These are phyloP conservation scores for Echinometra lucunter DNA, from an alignment of 53 echinoderm and acorn worm genomes.

Conservation along the genomic window DNA sequence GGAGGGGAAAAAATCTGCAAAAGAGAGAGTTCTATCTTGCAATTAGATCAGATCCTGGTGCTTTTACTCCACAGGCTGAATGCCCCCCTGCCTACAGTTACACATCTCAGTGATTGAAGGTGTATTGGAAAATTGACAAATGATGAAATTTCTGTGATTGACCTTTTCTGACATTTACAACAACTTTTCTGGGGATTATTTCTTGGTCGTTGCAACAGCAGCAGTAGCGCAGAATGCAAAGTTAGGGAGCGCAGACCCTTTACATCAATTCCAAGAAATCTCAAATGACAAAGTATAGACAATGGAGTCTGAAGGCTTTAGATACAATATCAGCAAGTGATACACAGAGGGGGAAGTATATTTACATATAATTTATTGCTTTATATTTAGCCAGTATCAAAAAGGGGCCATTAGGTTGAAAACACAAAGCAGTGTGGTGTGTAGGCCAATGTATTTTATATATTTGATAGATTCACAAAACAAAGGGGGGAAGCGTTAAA, in stretches of 20 bases:
- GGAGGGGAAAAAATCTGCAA: neutral
- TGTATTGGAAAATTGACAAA: slow-evolving; percentile 40
- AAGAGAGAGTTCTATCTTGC: neutral
- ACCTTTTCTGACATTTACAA: slow-evolving; percentile 31
- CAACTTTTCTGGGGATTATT: slow-evolving; percentile 32
- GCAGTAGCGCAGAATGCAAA: neutral
- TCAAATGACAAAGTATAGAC: neutral
- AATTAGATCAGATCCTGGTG: neutral
- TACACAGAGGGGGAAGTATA: neutral
- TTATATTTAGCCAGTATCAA: neutral
- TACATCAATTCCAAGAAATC: slow-evolving; percentile 14
- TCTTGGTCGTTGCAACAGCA: slow-evolving; percentile 23
- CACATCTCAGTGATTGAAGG: slow-evolving; percentile 12
- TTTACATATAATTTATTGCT: neutral
- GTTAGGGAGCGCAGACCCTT: neutral
- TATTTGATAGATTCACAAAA: no score
- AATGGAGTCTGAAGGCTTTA: neutral
- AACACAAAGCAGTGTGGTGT: neutral
- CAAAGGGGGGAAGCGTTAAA: no score
- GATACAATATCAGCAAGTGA: neutral
- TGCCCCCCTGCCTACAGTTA: neutral
- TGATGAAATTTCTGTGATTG: slow-evolving; percentile 41
- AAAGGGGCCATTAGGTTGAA: neutral
- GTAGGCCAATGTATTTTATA: no score
- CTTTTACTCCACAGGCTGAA: neutral